Conservation (phyloP, 1,140 invertebrate genomes). For the Drosophila ohnishii region DNA sequence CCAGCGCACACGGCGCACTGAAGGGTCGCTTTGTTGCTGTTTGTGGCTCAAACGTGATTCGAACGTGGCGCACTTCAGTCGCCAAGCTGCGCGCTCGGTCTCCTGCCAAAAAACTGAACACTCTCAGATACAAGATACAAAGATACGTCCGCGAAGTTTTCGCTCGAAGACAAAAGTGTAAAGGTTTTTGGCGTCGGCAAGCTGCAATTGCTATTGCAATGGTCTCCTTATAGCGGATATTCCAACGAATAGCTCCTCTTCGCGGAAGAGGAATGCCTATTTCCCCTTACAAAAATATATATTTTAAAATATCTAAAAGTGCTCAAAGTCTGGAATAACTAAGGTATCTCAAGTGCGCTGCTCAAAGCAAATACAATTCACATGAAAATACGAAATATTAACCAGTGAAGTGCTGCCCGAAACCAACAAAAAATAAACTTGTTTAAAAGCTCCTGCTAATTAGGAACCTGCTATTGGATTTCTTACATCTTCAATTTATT, state of each 20-base stretch:
- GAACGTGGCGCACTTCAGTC: conserved; percentile 78
- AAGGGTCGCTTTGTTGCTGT: conserved; percentile 23
- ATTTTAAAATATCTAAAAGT: conserved; percentile 7
- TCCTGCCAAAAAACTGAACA: conserved; percentile 14
- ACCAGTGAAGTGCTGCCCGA: conserved; percentile 44
- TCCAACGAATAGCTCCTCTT: conserved; percentile 21
- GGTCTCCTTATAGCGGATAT: conserved; percentile 40
- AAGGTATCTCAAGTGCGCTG: conserved; percentile 28
- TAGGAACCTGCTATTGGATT: conserved; percentile 48
- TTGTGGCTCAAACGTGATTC: conserved; percentile 69
- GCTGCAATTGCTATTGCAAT: conserved; percentile 17
- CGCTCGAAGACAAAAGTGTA: conserved; percentile 18
- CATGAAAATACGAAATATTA: conserved; percentile 17
- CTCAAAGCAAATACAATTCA: conserved; percentile 53
- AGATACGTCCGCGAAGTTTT: conserved; percentile 32
- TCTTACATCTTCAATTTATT: conserved; percentile 12
- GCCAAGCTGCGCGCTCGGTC: conserved; percentile 74
- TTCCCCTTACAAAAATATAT: background rate
- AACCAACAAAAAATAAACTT: conserved; percentile 10
- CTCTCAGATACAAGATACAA: conserved; percentile 26
- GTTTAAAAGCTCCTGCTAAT: background rate
- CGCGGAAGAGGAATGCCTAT: conserved; percentile 20
- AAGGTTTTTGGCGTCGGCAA: conserved; percentile 46
- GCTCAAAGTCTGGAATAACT: conserved; percentile 17
- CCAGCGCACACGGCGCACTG: conserved; percentile 9